Evolutionary conservation across 2,888 invertebrate species (phyloP), one percentile per base, ranked within the genome.

Genomic region (Cheilosia urbana): DNA sequence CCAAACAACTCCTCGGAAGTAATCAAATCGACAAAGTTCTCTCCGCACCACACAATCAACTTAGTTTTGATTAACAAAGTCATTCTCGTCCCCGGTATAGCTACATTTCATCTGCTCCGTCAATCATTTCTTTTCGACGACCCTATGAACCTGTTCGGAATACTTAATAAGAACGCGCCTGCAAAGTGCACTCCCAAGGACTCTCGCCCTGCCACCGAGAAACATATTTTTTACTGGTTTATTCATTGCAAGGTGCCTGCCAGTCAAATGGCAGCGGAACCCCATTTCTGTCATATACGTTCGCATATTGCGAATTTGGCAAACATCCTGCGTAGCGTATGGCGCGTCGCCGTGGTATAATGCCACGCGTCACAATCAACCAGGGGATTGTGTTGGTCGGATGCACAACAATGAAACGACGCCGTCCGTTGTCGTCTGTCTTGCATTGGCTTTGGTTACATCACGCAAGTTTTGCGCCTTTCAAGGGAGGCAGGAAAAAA

Each of bases 291-390:
- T 51, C 78, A 37, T 34, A 34, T 9, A 30, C 66, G 63, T 62
- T 57, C 79, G 73, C 65, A 80, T 84, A 84, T 80, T 80, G 80
- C 40, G 65, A 80, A 53, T 76, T 81, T 76, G 71, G 76, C 81
- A 85, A 81, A 85, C 72, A 75, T 76, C 76, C 76, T 80, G 71
- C 30, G 47, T 58, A 19, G 45, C 66, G 42, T 30, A 9, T 37
- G n/a, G 24, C 15, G 65, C 42, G 55, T 30, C 62, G 60, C 58
- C 65, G 49, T 78, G 62, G 81, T 62, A 73, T 47, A 75, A 63
- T 58, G 68, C 19, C 85, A 85, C 76, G 85, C 85, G 76, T 85
- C 84, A 55, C 62, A 76, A 57, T 66, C 60, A 66, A 57, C 45
- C 47, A 17, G 27, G 55, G 69, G 76, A 37, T 37, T 37, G 45